These are phyloP conservation scores for Pollenia amentaria DNA, from an alignment of 2,888 invertebrate genomes.

Conservation along the genomic window DNA sequence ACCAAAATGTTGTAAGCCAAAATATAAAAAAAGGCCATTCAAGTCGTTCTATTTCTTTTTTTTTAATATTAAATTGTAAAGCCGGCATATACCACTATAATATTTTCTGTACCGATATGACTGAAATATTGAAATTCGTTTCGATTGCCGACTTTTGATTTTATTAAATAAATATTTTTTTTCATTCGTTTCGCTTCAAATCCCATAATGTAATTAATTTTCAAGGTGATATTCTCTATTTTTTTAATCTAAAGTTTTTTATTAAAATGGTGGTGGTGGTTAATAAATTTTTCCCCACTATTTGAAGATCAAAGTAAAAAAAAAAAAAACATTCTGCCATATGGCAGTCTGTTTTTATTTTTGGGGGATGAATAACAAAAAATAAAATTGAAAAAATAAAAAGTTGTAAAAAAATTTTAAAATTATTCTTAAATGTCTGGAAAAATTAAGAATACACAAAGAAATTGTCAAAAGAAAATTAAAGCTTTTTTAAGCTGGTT, in stretches of 20 bases:
- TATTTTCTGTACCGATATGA: no score
- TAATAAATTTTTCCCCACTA: conserved; percentile 12
- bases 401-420: not conserved
- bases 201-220: conserved; percentile 7
- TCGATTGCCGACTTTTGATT: no score
- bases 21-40: no score
- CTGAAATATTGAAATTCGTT: no score
- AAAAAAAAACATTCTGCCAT: not conserved
- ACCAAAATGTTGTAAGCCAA: no score
- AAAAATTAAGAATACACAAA: not conserved
- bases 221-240: conserved; percentile 1
- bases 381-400: conserved; percentile 1
- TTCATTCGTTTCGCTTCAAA: conserved; percentile 21
- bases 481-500: not conserved
- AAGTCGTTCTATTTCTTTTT: no score
- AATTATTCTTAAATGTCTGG: not conserved
- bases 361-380: not conserved
- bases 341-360: conserved; percentile 9
- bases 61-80: no score
- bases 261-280: not conserved
- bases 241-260: not conserved
- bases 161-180: not conserved
- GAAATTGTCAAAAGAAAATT: not conserved
- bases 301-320: conserved; percentile 14
- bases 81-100: no score